phyloP scores from a whole-genome alignment of 2,113 vertebrate genomes.

The Aythya baeri region DNA sequence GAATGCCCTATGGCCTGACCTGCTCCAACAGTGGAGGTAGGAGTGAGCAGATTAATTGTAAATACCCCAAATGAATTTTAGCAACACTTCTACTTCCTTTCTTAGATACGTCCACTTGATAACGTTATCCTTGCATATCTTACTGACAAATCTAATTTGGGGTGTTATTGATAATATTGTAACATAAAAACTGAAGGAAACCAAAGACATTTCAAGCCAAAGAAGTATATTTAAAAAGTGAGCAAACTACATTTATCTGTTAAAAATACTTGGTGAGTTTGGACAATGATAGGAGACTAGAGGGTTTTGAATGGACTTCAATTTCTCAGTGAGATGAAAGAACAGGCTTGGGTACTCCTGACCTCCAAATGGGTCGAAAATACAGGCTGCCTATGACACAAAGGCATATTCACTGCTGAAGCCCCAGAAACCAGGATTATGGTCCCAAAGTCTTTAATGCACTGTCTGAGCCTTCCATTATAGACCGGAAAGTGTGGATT shows the following conservation, averaged over 20 bases:
- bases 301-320: neutral
- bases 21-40: neutral
- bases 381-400: neutral
- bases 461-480: neutral
- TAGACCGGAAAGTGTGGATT: neutral
- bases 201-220: neutral
- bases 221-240: neutral
- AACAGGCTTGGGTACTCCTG: neutral
- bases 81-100: neutral
- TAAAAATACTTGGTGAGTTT: neutral
- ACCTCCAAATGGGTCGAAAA: neutral
- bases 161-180: neutral
- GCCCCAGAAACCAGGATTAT: neutral
- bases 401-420: neutral
- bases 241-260: neutral
- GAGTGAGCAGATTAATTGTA: neutral
- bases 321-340: neutral
- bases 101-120: neutral
- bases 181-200: neutral
- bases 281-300: neutral
- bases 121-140: neutral
- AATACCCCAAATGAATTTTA: neutral
- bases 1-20: neutral
- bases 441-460: neutral
- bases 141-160: neutral